Base-by-base conservation (phyloP, 2,113 vertebrate genomes). In the Callionymus lyra region DNA sequence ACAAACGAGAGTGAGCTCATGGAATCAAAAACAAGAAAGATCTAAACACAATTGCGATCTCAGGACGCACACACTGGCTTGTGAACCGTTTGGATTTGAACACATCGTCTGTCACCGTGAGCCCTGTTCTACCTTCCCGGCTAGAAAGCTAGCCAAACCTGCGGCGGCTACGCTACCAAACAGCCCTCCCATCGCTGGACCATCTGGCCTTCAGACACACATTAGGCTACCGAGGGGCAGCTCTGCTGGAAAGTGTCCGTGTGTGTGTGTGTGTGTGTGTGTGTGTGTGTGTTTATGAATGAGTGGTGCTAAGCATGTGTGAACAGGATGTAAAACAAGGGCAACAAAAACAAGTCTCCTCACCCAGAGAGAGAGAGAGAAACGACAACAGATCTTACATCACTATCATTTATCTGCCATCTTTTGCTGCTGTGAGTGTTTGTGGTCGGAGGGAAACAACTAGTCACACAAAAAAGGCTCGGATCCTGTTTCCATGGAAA, bases 401-500 rank as follows among this genome's bases (percentile, higher is more conserved):
- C 47, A 31, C 3, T 1, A 47, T 36, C 44, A 58, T 31, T 63
- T 65, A 71, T 75, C 66, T 50, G 62, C 67, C 55, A 61, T 76
- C 70, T 58, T 62, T 66, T 46, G 59, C 64, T 63, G 71, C 61
- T 56, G n/a, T n/a, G 57, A 70, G 67, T 72, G 74, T 73, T 74
- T 60, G 68, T 72, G 54, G 55, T 80, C 79, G 70, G 59, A 62
- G 66, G 62, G 66, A 72, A 70, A 81, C 76, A 77, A 66, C 68
- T 69, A 77, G 69, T 72, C 74, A 80, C 72, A 68, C 18, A 68
- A 70, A 68, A 70, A 82, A 61, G 61, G 66, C 68, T 66, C 63
- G 65, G 70, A 71, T 80, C 66, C 68, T 65, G 84, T 86, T 85
- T 72, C 82, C 82, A 83, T 85, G 84, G 83, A 81, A 86, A 85